These are phyloP conservation scores for Hephaestus fuliginosus DNA, from an alignment of 2,797 vertebrate species.

Conservation along the genomic window DNA sequence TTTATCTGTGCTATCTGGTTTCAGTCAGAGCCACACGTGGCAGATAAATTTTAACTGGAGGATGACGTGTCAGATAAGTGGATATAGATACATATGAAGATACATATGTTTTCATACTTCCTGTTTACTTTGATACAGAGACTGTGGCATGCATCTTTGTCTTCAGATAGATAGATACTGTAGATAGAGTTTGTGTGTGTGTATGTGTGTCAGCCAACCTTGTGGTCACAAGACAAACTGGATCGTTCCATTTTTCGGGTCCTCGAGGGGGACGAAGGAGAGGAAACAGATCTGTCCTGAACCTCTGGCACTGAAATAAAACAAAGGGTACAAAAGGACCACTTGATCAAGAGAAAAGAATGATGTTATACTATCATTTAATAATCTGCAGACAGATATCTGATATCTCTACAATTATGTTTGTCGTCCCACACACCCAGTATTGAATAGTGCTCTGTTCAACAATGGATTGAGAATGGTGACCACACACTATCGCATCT, in stretches of 20 bases:
- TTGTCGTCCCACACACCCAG: neutral
- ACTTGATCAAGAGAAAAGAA: neutral
- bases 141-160: neutral
- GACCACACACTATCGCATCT: conserved; percentile 1
- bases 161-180: neutral
- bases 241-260: conserved; percentile 79
- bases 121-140: neutral
- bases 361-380: neutral
- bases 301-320: conserved; percentile 69
- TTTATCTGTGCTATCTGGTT: too few relatives aligned
- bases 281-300: conserved; percentile 79
- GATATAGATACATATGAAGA: neutral
- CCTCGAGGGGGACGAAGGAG: conserved; percentile 82
- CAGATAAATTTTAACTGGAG: too few relatives aligned
- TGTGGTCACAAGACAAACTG: conserved; percentile 82
- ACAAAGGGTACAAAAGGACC: neutral
- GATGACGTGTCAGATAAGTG: too few relatives aligned
- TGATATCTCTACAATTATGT: neutral
- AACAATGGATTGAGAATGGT: neutral
- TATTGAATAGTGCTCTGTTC: neutral
- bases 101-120: neutral
- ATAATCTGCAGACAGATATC: neutral
- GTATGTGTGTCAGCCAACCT: conserved; percentile 63
- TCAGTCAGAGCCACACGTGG: too few relatives aligned
- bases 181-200: neutral